phyloP scores from a whole-genome alignment of 2,113 vertebrate genomes.

The Trichomycterus rosablanca region DNA sequence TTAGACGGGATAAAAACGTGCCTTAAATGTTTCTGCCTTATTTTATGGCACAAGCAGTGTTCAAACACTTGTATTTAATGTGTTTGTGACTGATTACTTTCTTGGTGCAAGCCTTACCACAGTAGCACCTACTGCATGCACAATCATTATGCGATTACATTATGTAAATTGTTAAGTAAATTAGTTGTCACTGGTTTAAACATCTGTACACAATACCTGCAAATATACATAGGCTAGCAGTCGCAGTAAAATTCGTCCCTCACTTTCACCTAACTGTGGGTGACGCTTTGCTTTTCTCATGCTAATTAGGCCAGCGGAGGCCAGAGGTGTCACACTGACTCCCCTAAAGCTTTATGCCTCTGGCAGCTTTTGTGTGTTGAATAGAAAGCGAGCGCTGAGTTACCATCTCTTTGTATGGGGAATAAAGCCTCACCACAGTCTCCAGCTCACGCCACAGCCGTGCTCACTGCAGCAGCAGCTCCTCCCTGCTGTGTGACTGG shows the following conservation, averaged over 20 bases:
- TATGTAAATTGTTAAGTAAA: no score
- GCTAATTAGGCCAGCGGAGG: conserved; percentile 59
- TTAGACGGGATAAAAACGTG: no score
- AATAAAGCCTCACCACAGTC: conserved; percentile 3
- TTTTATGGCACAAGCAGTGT: no score
- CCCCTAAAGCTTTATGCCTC: conserved; percentile 3
- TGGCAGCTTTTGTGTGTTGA: conserved; percentile 37
- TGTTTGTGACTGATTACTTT: no score
- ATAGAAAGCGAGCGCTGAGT: conserved; percentile 13
- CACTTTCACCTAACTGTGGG: conserved; percentile 4
- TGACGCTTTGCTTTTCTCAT: conserved; percentile 60
- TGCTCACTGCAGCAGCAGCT: conserved; percentile 45
- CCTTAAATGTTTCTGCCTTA: no score
- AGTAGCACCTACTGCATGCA: no score
- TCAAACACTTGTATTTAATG: no score
- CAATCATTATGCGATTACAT: no score
- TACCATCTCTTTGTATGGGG: conserved; percentile 24
- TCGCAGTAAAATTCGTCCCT: neutral
- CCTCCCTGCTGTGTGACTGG: conserved; percentile 40
- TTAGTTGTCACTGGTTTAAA: no score
- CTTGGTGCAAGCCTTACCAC: no score
- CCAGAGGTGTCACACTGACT: conserved; percentile 58
- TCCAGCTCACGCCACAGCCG: conserved; percentile 32
- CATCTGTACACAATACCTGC: no score
- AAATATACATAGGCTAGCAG: neutral